Conservation (phyloP, 2,888 invertebrate species). For the Leucozona laternaria region DNA sequence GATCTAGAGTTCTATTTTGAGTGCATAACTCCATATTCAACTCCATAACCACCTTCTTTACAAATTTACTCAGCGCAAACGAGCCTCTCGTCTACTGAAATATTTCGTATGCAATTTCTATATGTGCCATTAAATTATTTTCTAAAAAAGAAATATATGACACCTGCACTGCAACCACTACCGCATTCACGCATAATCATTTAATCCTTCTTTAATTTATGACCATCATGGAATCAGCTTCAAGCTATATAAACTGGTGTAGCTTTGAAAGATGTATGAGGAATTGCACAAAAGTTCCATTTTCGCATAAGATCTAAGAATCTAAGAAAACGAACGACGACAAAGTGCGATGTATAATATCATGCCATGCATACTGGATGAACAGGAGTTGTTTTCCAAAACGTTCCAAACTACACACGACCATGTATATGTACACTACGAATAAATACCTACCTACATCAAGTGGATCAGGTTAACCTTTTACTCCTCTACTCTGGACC, state of each 20-base stretch:
- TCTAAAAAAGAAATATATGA: not conserved
- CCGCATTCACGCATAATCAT: conserved; percentile 55
- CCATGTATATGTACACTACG: not conserved
- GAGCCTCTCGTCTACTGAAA: not conserved
- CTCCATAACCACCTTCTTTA: not conserved
- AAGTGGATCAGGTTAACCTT: conserved; percentile 1
- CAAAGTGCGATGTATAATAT: not conserved
- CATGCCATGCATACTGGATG: not conserved
- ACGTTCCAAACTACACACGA: conserved; percentile 1
- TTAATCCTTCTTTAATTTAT: conserved; percentile 58
- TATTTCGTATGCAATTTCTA: not conserved
- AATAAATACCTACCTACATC: not conserved
- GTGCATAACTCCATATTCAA: too few relatives aligned
- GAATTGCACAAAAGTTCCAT: conserved; percentile 20
- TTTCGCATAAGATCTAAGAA: conserved; percentile 3
- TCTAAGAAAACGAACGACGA: not conserved
- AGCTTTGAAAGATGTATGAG: conserved; percentile 15
- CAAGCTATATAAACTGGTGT: conserved; percentile 55
- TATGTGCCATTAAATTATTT: not conserved
- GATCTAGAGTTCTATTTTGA: too few relatives aligned
- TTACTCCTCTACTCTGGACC: conserved; percentile 19
- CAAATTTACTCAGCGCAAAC: not conserved
- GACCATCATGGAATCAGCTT: conserved; percentile 31
- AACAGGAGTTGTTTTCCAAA: conserved; percentile 18
- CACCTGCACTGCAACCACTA: not conserved